A percentile compares a stretch with the other conserved stretches of the same genome.
These are phyloP conservation scores for Rhynchonycteris naso DNA, from an alignment of 2,797 vertebrate genomes.

Conservation along the genomic window DNA sequence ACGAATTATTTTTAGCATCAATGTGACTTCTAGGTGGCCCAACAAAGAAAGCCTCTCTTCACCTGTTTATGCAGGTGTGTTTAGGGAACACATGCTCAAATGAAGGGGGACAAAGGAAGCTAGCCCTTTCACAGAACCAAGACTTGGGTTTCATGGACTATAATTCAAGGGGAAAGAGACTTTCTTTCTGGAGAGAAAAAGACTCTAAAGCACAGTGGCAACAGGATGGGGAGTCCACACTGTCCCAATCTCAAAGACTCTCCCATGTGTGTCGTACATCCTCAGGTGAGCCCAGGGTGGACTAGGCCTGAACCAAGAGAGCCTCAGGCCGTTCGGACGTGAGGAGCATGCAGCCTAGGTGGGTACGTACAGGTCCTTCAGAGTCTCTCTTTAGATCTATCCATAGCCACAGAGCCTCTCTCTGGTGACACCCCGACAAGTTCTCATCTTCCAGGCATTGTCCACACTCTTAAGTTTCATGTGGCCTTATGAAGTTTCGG, in stretches of 20 bases:
- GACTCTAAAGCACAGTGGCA: not conserved
- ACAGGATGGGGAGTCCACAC: rapidly evolving
- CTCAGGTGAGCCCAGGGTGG: not conserved
- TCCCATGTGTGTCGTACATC: not conserved
- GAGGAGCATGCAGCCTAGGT: not conserved
- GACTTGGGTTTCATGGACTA: no score
- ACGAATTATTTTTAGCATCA: not conserved
- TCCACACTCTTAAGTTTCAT: not conserved
- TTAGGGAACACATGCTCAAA: not conserved
- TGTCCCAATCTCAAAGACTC: not conserved
- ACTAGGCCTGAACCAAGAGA: rapidly evolving
- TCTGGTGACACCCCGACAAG: not conserved
- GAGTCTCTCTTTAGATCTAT: not conserved
- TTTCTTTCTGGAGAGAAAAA: not conserved
- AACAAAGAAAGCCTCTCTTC: not conserved
- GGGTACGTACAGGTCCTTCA: not conserved
- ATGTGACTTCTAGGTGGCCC: not conserved
- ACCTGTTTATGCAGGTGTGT: not conserved
- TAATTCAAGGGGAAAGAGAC: not conserved
- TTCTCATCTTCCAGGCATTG: not conserved
- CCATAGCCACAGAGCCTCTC: not conserved
- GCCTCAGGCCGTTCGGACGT: not conserved
- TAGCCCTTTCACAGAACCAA: not conserved
- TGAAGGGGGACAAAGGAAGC: not conserved
- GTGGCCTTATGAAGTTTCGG: not conserved